Evolutionary conservation across 2,797 vertebrate species (phyloP).

Genomic region (Pitangus sulphuratus): DNA sequence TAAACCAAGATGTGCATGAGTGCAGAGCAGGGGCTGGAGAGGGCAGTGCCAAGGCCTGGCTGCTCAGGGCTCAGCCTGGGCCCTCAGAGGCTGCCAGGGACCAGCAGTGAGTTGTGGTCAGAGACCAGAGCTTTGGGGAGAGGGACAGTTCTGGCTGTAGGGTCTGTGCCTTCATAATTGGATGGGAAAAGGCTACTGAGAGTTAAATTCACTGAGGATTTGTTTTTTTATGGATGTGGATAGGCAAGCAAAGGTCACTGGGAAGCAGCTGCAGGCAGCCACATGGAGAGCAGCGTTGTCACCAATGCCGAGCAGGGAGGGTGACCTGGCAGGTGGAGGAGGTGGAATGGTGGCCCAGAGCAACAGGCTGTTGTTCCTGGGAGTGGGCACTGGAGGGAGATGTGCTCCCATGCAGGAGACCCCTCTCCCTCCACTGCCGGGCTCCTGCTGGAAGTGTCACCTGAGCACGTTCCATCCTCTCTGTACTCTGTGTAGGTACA

Average conservation of each 20-base stretch:
- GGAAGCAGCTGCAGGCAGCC: not conserved
- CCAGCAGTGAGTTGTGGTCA: not conserved
- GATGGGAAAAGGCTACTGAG: not conserved
- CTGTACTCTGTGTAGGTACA: not conserved
- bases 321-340: not conserved
- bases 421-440: not conserved
- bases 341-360: not conserved
- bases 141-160: not conserved
- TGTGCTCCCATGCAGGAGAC: not conserved
- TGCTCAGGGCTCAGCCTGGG: not conserved
- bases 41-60: not conserved
- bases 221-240: not conserved
- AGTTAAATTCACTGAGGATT: not conserved
- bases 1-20: not conserved
- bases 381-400: slow-evolving; percentile 59
- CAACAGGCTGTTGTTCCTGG: slow-evolving; percentile 57
- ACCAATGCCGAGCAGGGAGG: not conserved
- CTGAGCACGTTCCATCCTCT: not conserved
- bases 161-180: not conserved
- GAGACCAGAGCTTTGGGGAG: not conserved
- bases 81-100: not conserved
- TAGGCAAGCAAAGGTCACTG: not conserved
- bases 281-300: not conserved
- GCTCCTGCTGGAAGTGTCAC: not conserved
- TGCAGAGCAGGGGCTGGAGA: not conserved